Evolutionary conservation across 2,888 invertebrate genomes (phyloP).

Genomic region (Lasioglossum morio): DNA sequence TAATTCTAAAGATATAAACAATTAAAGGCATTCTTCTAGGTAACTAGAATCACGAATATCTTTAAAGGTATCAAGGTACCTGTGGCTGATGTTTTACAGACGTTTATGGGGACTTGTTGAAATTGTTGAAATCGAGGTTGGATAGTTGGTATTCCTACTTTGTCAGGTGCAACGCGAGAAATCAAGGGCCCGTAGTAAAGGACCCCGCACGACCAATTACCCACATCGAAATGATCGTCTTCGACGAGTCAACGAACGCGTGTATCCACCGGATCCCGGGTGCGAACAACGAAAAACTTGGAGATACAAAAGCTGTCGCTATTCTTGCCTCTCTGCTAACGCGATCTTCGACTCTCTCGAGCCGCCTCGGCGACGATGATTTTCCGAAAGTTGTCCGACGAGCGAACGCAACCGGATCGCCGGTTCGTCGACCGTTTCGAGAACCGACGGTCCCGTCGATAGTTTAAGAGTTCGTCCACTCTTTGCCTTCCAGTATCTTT

Average conservation of each 20-base stretch:
- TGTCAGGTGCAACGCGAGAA: neutral
- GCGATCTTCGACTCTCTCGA: neutral
- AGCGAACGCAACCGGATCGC: constrained; percentile 66
- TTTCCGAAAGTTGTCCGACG: constrained; percentile 61
- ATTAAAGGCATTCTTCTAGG: neutral
- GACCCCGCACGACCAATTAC: constrained; percentile 65
- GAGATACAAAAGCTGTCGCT: neutral
- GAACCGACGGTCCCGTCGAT: constrained; percentile 39
- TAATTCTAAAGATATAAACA: neutral
- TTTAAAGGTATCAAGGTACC: neutral
- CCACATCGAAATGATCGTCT: constrained; percentile 74
- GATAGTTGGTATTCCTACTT: neutral
- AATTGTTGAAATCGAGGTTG: neutral
- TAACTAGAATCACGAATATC: neutral
- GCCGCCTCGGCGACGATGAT: neutral
- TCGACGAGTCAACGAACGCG: constrained; percentile 74
- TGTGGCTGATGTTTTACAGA: neutral
- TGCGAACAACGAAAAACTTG: constrained; percentile 73
- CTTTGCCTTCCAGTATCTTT: constrained; percentile 80
- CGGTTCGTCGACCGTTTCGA: constrained; percentile 46
- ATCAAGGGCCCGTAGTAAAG: neutral
- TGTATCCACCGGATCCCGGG: constrained; percentile 55
- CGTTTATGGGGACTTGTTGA: neutral
- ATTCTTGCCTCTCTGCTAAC: constrained; percentile 5
- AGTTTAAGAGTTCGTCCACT: constrained; percentile 76